A percentile compares a stretch with the other conserved stretches of the same genome.
phyloP scores from a whole-genome alignment of 2,888 invertebrate genomes.

The Cerceris rybyensis region DNA sequence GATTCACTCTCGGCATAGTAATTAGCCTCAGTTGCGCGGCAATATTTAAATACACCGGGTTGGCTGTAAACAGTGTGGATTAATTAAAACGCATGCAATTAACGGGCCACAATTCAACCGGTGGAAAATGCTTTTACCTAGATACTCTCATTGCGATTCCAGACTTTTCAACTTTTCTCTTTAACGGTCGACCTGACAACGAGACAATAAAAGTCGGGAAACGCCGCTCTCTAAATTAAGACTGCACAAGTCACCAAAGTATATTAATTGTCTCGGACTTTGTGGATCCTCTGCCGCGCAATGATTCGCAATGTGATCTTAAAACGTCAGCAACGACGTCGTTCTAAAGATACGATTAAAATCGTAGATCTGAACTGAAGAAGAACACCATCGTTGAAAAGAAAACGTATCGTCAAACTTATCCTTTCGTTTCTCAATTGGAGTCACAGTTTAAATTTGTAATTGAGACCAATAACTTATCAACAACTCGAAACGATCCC shows the following conservation, averaged over 20 bases:
- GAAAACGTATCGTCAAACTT: too few species aligned
- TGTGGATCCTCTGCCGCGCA: conserved; percentile 12
- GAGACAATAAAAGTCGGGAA: conserved; percentile 45
- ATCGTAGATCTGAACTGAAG: too few species aligned
- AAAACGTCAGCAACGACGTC: neutral
- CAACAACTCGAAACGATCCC: too few species aligned
- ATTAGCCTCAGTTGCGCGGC: conserved; percentile 13
- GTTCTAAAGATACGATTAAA: too few species aligned
- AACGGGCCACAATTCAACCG: neutral
- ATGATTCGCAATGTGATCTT: neutral
- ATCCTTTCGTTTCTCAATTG: too few species aligned
- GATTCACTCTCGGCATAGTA: conserved; percentile 2
- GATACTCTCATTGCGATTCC: neutral
- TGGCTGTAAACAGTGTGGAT: conserved; percentile 3
- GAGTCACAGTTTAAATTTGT: too few species aligned
- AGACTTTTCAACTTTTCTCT: conserved; percentile 1
- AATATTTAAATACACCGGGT: neutral
- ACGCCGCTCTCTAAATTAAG: conserved; percentile 50
- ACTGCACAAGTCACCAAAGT: conserved; percentile 39
- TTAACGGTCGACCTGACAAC: conserved; percentile 21
- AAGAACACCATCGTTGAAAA: neutral
- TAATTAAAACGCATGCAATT: conserved; percentile 14
- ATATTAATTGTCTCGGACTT: conserved; percentile 48
- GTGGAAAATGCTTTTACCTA: neutral
- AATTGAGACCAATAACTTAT: too few species aligned